These are phyloP conservation scores for Aramus guarauna DNA, from an alignment of 2,113 vertebrate genomes.

Conservation along the genomic window DNA sequence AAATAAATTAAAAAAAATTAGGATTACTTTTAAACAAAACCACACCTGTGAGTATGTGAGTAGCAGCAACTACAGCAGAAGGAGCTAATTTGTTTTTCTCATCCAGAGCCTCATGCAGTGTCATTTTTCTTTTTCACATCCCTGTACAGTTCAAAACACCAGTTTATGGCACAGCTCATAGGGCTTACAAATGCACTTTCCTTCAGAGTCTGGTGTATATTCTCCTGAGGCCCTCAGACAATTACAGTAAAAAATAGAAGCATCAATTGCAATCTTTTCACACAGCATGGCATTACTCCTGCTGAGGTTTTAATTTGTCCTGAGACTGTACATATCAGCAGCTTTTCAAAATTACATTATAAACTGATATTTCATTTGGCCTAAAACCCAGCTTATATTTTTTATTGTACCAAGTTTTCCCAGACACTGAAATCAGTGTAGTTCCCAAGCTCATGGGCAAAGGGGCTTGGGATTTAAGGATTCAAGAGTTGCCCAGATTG, in stretches of 20 bases:
- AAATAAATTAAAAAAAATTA: background rate
- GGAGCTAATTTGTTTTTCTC: conserved; percentile 26
- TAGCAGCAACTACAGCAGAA: background rate
- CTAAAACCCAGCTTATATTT: background rate
- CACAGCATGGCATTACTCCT: conserved; percentile 40
- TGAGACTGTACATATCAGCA: conserved; percentile 14
- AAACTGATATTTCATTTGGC: background rate
- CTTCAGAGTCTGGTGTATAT: background rate
- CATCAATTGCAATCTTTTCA: conserved; percentile 56
- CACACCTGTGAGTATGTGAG: background rate
- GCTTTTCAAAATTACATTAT: conserved; percentile 30
- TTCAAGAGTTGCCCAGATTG: background rate
- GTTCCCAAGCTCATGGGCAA: background rate
- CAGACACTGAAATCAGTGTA: background rate
- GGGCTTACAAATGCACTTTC: conserved; percentile 1
- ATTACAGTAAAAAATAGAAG: conserved; percentile 60
- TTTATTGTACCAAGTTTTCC: background rate
- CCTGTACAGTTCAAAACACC: background rate
- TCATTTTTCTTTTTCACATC: conserved; percentile 13
- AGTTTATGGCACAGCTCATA: background rate
- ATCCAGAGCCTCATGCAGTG: background rate
- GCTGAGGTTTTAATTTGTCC: conserved; percentile 57
- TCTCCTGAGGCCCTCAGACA: conserved; percentile 29
- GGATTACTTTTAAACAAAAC: conserved; percentile 18
- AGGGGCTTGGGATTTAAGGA: background rate